These are phyloP conservation scores for honey bee (Apis mellifera) DNA, from an alignment of 1,140 invertebrate species.

Conservation along the genomic window Amel_HAv3.1 CM009942.2:2491001-2491500, in stretches of 20 bases:
- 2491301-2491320: conserved; percentile 6
- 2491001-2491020: conserved; percentile 16
- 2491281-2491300: not conserved
- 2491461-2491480: conserved; percentile 28
- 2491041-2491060: conserved; percentile 15
- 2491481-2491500: conserved; percentile 16
- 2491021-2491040: not conserved
- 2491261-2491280: not conserved
- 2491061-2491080: conserved; percentile 21
- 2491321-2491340: conserved; percentile 50
- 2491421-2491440: conserved; percentile 33
- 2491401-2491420: conserved; percentile 9
- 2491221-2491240: conserved; percentile 42
- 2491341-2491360: conserved; percentile 65
- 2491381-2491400: conserved; percentile 53
- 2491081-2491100: conserved; percentile 49
- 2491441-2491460: conserved; percentile 33
- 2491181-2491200: conserved; percentile 68
- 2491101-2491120: conserved; percentile 57
- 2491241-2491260: not conserved
- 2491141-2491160: conserved; percentile 70
- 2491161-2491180: conserved; percentile 73
- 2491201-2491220: conserved; percentile 57
- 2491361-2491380: conserved; percentile 64
- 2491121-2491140: conserved; percentile 32